Evolutionary conservation across 1,140 invertebrate species (phyloP), one percentile per base, ranked within the genome.

Genomic region (Mya arenaria): DNA sequence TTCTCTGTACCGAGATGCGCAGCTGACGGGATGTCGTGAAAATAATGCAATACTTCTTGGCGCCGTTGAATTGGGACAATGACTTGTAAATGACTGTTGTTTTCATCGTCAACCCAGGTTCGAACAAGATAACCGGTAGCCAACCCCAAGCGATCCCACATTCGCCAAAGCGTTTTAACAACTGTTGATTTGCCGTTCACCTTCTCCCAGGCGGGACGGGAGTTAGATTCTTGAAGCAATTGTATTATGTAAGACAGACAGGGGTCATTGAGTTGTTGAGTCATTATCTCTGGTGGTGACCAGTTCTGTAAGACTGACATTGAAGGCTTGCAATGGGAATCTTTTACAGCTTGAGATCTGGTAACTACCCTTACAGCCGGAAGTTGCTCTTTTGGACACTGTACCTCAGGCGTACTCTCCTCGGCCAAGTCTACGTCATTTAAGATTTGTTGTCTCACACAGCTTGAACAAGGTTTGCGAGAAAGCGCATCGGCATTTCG

Each of bases 401-500:
- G n/a, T n/a, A n/a, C n/a, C n/a, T n/a, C n/a, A n/a, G n/a, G n/a
- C n/a, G n/a, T n/a, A n/a, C n/a, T n/a, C n/a, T n/a, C n/a, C n/a
- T n/a, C n/a, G n/a, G n/a, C n/a, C n/a, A n/a, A n/a, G n/a, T n/a
- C n/a, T n/a, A 17, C 32, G 37, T 4, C 41, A 48, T 63, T 37
- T 56, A 52, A 13, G 39, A 4, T 41, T 74, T 17, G n/a, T 62
- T 63, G 0, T 5, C 52, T 52, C 23, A 36, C 41, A 28, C 36
- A 39, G 48, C 17, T 32, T 75, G 30, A 30, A 41, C 74, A 77
- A 4, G 55, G 36, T n/a, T 39, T 77, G 23, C 74, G 39, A 28
- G 74, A 77, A 0, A 77, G 30, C n/a, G 74, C 74, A 77, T 77
- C 74, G 32, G 74, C 58, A 28, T 41, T 77, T 3, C 4, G 13